These are phyloP conservation scores for Actenoides hombroni DNA, from an alignment of 2,113 vertebrate species.

Conservation along the genomic window DNA sequence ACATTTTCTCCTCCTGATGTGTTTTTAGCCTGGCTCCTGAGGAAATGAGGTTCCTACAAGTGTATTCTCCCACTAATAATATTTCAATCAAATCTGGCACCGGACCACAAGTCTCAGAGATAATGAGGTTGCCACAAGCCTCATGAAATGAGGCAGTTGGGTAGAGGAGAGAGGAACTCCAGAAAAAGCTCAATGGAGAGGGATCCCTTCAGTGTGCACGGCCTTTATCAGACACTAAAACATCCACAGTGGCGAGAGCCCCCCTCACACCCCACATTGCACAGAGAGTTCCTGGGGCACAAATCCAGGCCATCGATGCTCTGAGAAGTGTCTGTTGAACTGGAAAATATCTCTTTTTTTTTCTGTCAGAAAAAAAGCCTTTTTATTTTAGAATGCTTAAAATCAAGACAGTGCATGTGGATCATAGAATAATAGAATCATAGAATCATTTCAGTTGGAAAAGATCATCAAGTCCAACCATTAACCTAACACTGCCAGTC, in stretches of 20 bases:
- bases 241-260: not conserved
- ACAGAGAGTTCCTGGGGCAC: not conserved
- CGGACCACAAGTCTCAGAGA: fast-evolving
- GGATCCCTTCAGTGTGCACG: not conserved
- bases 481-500: too few relatives aligned
- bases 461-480: too few relatives aligned
- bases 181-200: not conserved
- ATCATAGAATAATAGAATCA: too few relatives aligned
- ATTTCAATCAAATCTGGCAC: slow-evolving; percentile 1
- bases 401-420: not conserved
- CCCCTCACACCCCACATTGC: not conserved
- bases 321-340: not conserved
- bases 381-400: not conserved
- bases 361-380: not conserved
- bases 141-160: not conserved
- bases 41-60: not conserved
- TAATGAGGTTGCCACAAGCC: slow-evolving; percentile 9
- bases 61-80: not conserved
- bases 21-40: not conserved
- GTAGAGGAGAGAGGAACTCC: not conserved
- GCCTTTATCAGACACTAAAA: not conserved
- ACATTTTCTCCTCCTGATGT: not conserved
- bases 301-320: not conserved
- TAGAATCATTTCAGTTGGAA: too few relatives aligned
- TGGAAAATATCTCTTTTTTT: not conserved